Evolutionary conservation across 2,797 vertebrate species (phyloP), one percentile per base, ranked within the genome.

Genomic region (Trachurus trachurus): DNA sequence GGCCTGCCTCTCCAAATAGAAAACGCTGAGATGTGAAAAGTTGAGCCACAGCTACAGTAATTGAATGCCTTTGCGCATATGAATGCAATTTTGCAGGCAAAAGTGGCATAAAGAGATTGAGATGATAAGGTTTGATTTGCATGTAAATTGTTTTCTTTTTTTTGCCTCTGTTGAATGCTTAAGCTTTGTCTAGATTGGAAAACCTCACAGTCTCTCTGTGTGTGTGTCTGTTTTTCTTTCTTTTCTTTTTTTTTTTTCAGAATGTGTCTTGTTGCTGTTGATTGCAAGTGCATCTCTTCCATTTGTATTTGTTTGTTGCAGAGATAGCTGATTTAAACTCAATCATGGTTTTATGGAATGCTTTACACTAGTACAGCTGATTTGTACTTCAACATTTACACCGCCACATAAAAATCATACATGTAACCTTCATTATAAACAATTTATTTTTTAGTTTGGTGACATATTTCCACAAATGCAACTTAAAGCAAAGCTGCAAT

Each of bases 81-180:
- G 87, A 94, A 94, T 94, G 90, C 93, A 94, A 90, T 94, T 93
- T 87, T 90, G 84, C 81, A 44, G 6, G 70, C 62, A 82, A 87
- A 93, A 93, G 83, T 92, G 91, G 89, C 82, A 92, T 84, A 92
- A 91, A 87, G 87, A 94, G 94, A 94, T 93, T 86, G 90, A 87
- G 86, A 90, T 92, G 94, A 95, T 95, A 95, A 93, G 91, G 85
- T 93, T 94, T 93, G 92, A 95, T 96, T 95, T 95, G 91, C 94
- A 96, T 95, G 94, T 90, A 95, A 96, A 96, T 95, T 94, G 91
- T 94, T 94, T 94, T 94, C 85, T 89, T 79, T 76, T 89, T 81
- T 71, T 71, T 66, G 22, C 63, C 59, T 64, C 61, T 80, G 53
- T 88, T 86, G 80, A 87, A 87, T 91, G 84, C 83, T 90, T 85